Conservation (phyloP, 2,797 vertebrate species). For the Oreochromis mossambicus region DNA sequence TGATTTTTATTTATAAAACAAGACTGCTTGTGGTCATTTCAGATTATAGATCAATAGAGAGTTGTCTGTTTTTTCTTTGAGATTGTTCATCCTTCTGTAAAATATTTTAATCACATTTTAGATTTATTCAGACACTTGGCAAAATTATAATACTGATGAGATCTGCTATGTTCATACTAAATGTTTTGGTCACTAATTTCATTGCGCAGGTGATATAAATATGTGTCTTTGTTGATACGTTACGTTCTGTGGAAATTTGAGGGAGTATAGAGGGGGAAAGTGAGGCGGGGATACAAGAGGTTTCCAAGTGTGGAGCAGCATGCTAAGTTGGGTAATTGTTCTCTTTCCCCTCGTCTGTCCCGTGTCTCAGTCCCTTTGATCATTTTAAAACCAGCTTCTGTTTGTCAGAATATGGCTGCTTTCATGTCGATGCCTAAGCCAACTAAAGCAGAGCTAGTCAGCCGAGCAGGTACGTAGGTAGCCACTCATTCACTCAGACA, state of each 20-base stretch:
- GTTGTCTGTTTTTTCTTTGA: background rate
- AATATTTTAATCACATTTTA: background rate
- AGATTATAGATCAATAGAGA: background rate
- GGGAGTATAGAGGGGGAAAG: background rate
- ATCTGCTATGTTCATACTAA: background rate
- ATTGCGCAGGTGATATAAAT: background rate
- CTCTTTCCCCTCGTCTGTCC: background rate
- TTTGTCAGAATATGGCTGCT: conserved; percentile 35
- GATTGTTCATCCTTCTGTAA: background rate
- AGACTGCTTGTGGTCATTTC: background rate
- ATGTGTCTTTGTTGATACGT: background rate
- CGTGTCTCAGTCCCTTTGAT: conserved; percentile 27
- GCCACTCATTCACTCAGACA: background rate
- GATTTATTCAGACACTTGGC: background rate
- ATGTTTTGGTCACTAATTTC: background rate
- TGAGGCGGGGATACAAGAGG: background rate
- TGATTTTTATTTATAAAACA: background rate
- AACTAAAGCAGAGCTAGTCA: background rate
- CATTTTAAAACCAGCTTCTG: conserved; percentile 27
- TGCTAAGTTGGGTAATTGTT: conserved; percentile 13
- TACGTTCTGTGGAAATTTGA: background rate
- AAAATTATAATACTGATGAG: background rate
- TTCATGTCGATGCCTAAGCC: conserved; percentile 10
- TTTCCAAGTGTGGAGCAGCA: conserved; percentile 15
- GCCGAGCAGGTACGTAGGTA: background rate